Evolutionary conservation across 1,140 invertebrate genomes (phyloP), one percentile per base, ranked within the genome.

Genomic region (Argopecten irradians): DNA sequence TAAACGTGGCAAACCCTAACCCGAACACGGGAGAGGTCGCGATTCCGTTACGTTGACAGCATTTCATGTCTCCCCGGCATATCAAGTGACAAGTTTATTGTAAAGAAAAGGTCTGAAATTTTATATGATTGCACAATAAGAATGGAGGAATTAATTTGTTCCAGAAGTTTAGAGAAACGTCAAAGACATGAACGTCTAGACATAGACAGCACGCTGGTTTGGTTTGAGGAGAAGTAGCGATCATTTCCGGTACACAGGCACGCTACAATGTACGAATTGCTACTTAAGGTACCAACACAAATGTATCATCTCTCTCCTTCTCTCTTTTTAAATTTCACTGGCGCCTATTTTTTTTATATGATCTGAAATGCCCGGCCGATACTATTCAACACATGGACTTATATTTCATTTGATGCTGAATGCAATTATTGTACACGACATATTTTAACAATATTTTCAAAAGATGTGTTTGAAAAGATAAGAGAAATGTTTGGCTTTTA

Each of bases 71-170:
- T 71, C 55, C 16, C n/a, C 55, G 55, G 55, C 13, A 16, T 71
- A 71, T 71, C 55, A 71, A 28, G 55, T 71, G 55, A 5, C 55
- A 71, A 71, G 28, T 71, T 71, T 71, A 71, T 71, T 28, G 55
- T 71, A 71, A 71, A 71, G n/a, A 71, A 71, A 71, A n/a, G 22
- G 22, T 5, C 16, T 22, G 55, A 71, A 71, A 71, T 71, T 71
- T 71, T 28, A 71, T 71, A 71, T 71, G 55, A 71, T 71, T 71
- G 28, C 55, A 71, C 22, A 71, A 71, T 71, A n/a, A 71, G 55
- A 71, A 71, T 71, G 28, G 55, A 28, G 11, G 55, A 71, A 71
- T 71, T 71, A 71, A 71, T 71, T 71, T 8, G 55, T 28, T 71
- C 55, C 55, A 71, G 55, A 71, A 71, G 55, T 71, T 71, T 71